A percentile compares a stretch with the other conserved stretches of the same genome.
These are phyloP conservation scores for Scaptomyza reducta DNA, from an alignment of 2,888 invertebrate genomes.

Conservation along the genomic window DNA sequence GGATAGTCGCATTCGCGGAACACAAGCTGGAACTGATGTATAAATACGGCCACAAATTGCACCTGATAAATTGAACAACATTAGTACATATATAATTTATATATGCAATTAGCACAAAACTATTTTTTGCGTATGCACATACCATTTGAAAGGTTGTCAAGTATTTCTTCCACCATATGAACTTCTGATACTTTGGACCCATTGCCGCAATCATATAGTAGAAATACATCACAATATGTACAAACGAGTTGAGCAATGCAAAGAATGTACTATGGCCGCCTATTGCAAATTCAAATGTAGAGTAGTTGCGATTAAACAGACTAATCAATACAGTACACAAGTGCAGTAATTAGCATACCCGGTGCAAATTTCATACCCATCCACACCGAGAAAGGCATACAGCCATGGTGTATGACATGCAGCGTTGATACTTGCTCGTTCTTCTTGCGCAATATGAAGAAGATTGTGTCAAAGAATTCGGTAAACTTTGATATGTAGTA, in stretches of 20 bases:
- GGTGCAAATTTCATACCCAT: conserved; percentile 98
- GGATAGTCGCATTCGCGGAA: conserved; percentile 97
- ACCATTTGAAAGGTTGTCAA: conserved; percentile 98
- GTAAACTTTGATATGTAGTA: conserved; percentile 98
- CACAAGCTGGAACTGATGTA: conserved; percentile 95
- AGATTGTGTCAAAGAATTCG: conserved; percentile 98
- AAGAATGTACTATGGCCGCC: conserved; percentile 99
- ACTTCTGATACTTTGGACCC: conserved; percentile 96
- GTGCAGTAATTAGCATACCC: conserved; percentile 86
- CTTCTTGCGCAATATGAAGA: conserved; percentile 97
- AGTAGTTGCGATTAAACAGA: neutral
- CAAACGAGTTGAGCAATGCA: conserved; percentile 96
- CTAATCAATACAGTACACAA: no score
- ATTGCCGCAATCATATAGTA: conserved; percentile 98
- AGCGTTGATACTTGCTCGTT: conserved; percentile 96
- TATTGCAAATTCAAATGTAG: conserved; percentile 79
- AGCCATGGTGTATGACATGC: conserved; percentile 98
- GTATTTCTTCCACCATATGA: conserved; percentile 99
- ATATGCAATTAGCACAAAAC: neutral
- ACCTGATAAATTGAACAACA: conserved; percentile 86
- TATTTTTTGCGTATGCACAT: neutral
- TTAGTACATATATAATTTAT: neutral
- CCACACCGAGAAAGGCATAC: conserved; percentile 98
- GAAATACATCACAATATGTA: conserved; percentile 98
- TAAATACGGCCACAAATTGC: conserved; percentile 96